These are phyloP conservation scores for Gobio occitaniae DNA, from an alignment of 2,797 vertebrate genomes.

Conservation along the genomic window DNA sequence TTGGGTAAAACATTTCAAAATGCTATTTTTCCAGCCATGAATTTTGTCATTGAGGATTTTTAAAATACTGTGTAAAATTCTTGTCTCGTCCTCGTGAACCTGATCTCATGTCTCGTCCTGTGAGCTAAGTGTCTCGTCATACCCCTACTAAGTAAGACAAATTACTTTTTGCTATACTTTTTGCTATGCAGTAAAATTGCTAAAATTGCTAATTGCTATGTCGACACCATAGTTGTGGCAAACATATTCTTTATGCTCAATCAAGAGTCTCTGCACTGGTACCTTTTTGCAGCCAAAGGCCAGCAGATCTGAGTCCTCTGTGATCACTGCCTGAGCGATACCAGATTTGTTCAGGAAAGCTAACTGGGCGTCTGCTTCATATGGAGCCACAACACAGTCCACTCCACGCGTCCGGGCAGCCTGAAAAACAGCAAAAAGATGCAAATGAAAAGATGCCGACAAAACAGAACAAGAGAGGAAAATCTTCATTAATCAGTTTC, in stretches of 20 bases:
- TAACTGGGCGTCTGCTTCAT: slow-evolving; percentile 96
- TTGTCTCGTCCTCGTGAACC: too few species aligned
- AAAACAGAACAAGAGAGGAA: background rate
- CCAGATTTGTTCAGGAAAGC: slow-evolving; percentile 90
- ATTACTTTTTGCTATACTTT: background rate
- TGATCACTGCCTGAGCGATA: slow-evolving; percentile 92
- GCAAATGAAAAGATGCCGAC: background rate
- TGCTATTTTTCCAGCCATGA: too few species aligned
- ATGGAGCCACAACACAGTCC: slow-evolving; percentile 95
- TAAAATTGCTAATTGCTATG: background rate
- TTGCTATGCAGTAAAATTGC: too few species aligned
- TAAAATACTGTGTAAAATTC: too few species aligned
- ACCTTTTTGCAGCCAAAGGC: slow-evolving; percentile 99
- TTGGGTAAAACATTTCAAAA: too few species aligned
- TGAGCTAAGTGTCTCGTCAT: too few species aligned
- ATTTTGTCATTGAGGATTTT: too few species aligned
- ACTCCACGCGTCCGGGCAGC: slow-evolving; percentile 86
- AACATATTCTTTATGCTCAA: background rate
- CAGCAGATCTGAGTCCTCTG: slow-evolving; percentile 95
- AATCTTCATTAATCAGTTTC: background rate
- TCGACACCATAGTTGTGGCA: background rate
- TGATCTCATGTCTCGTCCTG: too few species aligned
- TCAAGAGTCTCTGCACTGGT: slow-evolving; percentile 28
- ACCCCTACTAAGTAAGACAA: background rate
- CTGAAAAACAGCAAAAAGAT: slow-evolving; percentile 68